These are phyloP conservation scores for Anadara kagoshimensis DNA, from an alignment of 1,140 invertebrate species.

Conservation along the genomic window DNA sequence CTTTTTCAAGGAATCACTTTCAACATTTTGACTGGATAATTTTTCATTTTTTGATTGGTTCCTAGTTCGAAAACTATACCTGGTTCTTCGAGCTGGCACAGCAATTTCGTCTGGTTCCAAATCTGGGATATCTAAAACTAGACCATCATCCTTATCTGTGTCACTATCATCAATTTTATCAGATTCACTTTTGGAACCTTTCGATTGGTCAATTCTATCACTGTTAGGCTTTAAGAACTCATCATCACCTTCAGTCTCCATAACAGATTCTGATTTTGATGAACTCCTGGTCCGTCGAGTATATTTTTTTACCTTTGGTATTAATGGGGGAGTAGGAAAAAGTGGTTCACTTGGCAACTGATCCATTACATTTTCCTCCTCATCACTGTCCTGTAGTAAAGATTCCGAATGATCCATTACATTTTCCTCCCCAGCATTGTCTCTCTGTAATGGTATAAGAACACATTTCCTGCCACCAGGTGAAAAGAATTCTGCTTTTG, in stretches of 20 bases:
- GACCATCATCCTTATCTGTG: background rate
- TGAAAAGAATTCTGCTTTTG: constrained; percentile 2
- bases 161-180: background rate
- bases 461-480: background rate
- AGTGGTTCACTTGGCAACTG: background rate
- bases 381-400: background rate
- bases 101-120: background rate
- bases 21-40: background rate
- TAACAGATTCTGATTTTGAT: background rate
- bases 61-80: background rate
- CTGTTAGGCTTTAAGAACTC: background rate
- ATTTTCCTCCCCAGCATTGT: constrained; percentile 12
- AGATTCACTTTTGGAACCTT: background rate
- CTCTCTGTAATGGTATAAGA: constrained; percentile 20
- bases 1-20: background rate
- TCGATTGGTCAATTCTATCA: background rate
- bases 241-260: background rate
- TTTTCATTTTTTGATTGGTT: background rate
- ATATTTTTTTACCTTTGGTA: background rate
- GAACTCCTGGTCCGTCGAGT: background rate
- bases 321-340: background rate
- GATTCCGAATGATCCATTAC: constrained; percentile 10
- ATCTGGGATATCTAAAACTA: too few relatives aligned
- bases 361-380: background rate
- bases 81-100: background rate